Base-by-base conservation (phyloP, 30 jellyfish, hydroid and myxozoan species). In the Chrysaora quinquecirrha region DNA sequence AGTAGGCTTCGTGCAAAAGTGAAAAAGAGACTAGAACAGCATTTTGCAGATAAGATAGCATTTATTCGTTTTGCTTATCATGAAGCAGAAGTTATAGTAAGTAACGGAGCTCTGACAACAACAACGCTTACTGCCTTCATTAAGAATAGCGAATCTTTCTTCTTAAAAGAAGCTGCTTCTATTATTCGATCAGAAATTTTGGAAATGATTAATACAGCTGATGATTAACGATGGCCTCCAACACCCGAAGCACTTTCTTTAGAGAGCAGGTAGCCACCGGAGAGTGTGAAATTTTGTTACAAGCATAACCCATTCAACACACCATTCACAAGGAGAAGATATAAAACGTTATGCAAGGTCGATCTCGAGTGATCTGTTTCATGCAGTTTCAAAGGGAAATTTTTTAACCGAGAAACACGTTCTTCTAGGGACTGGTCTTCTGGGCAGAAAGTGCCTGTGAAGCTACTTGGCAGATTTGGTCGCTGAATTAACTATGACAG, bases 141-240 rank as follows among this genome's bases (percentile, higher is more conserved):
- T 21, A 75, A 54, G 38, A 77, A 28, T n/a, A 75, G 50, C 30
- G 49, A 27, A 19, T 27, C 34, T 6, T 75, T 75, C 69, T 14
- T 75, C 23, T 52, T 75, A 48, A 75, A 75, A 32, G 86, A 74
- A 50, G 86, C 86, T 33, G 86, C 86, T 20, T 46, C 68, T n/a
- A 30, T 74, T 29, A 31, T 43, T 1, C 46, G 86, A 71, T 27
- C 25, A 31, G 86, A 74, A 48, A 74, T 43, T 28, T 35, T n/a
- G 30, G 50, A 48, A 30, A 30, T 74, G 75, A 71, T 35, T 4
- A 22, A 22, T 24, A 35, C 30, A 9, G 70, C 83, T 6, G 22
- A 61, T 2, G 71, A 71, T 2, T 33, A 25, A 35, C 83, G 76
- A 4, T 71, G 71, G 83, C 83, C 83, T 2, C 83, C 83, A 71